A percentile compares a stretch with the other conserved stretches of the same genome.
These are phyloP conservation scores for Kryptolebias marmoratus DNA, from an alignment of 2,113 vertebrate genomes.

Conservation along the genomic window DNA sequence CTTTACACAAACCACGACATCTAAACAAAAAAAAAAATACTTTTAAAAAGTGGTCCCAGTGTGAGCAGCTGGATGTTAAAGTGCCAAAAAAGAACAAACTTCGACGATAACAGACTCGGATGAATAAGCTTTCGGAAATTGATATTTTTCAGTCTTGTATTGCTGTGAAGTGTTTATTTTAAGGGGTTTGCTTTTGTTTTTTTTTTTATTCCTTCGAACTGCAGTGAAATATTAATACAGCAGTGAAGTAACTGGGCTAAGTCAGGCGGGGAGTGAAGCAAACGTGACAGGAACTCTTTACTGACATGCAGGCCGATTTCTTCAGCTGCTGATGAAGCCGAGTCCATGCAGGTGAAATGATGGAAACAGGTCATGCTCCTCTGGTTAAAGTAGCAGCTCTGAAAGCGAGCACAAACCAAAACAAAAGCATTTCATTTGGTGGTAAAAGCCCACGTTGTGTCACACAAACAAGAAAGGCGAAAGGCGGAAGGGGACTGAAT, in stretches of 20 bases:
- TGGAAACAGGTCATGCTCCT: slow-evolving; percentile 8
- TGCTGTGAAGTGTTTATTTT: neutral
- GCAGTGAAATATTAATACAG: too few species aligned
- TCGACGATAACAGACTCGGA: neutral
- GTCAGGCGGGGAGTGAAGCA: too few species aligned
- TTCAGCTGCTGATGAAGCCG: slow-evolving; percentile 17
- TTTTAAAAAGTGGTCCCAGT: slow-evolving; percentile 47
- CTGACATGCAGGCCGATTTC: slow-evolving; percentile 14
- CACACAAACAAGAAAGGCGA: slow-evolving; percentile 26
- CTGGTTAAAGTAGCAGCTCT: neutral
- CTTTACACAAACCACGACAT: slow-evolving; percentile 23
- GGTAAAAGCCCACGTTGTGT: slow-evolving; percentile 23
- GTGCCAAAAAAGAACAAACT: slow-evolving; percentile 18
- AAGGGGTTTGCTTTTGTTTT: neutral
- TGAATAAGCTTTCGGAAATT: neutral
- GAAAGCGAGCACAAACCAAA: neutral
- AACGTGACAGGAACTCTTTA: neutral
- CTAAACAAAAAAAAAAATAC: slow-evolving; percentile 43
- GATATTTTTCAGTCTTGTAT: neutral
- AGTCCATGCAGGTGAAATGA: slow-evolving; percentile 25
- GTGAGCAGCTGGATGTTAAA: slow-evolving; percentile 17
- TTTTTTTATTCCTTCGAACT: neutral
- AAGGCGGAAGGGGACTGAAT: slow-evolving; percentile 8
- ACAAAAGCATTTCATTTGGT: slow-evolving; percentile 16
- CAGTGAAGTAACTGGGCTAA: too few species aligned